phyloP scores from a whole-genome alignment of 2,797 vertebrate species.

The Tauraco hartlaubi region DNA sequence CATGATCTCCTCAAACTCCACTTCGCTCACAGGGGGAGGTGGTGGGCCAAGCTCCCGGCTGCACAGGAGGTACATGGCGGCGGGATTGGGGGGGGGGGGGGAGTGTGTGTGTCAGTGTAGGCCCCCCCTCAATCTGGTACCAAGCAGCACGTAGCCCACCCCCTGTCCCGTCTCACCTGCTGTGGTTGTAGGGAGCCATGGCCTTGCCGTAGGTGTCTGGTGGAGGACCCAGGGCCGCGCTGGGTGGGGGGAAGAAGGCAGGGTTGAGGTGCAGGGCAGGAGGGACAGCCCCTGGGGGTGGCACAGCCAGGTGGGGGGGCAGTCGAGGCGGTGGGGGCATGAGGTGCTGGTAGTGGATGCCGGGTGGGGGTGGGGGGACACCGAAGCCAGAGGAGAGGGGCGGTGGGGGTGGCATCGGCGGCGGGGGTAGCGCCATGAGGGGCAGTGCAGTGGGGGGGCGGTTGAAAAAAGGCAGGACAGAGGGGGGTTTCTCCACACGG shows the following conservation, averaged over 20 bases:
- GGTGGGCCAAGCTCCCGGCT: constrained; percentile 82
- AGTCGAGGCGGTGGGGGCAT: constrained; percentile 83
- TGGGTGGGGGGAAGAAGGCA: constrained; percentile 87
- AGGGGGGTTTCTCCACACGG: constrained; percentile 82
- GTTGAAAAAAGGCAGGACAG: constrained; percentile 82
- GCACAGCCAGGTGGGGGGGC: constrained; percentile 78
- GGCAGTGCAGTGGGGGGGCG: constrained; percentile 79
- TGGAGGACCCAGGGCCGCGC: constrained; percentile 77
- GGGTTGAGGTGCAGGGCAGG: constrained; percentile 89
- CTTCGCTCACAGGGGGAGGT: constrained; percentile 77
- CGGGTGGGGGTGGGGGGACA: constrained; percentile 77
- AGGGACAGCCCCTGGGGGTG: constrained; percentile 77
- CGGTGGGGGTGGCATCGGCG: constrained; percentile 72
- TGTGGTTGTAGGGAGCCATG: constrained; percentile 80
- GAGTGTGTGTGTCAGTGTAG: neutral
- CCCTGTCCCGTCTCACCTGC: constrained; percentile 68
- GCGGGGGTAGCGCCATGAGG: constrained; percentile 76
- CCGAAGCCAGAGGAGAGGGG: constrained; percentile 81
- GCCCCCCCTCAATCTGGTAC: fast-evolving
- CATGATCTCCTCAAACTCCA: constrained; percentile 94
- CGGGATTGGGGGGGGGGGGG: no score
- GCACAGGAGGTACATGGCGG: neutral
- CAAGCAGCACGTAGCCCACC: no score
- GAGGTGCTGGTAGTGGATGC: constrained; percentile 81
- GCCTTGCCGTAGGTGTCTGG: constrained; percentile 81